Evolutionary conservation across 1,140 invertebrate genomes (phyloP).

Genomic region (Penaeus chinensis): DNA sequence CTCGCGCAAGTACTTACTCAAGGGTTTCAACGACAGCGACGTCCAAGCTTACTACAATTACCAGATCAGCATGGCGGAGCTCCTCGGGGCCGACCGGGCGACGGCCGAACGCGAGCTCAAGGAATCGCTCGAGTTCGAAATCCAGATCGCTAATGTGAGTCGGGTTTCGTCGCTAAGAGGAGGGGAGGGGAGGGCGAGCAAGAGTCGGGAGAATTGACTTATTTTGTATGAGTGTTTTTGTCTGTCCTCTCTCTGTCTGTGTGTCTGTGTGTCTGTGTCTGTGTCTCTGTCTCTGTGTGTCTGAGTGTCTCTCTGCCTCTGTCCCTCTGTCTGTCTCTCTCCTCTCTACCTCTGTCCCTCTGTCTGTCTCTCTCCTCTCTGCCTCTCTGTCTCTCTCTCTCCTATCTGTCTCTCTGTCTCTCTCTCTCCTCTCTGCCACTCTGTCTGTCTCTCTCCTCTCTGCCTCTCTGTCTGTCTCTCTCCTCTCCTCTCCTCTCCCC

Average conservation of each 20-base stretch:
- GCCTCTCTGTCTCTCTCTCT: not conserved
- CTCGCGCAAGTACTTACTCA: slow-evolving; percentile 85
- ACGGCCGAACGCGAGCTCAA: slow-evolving; percentile 80
- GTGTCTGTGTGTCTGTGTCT: too few relatives aligned
- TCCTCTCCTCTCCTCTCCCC: not conserved
- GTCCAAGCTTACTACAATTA: slow-evolving; percentile 69
- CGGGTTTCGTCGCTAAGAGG: not conserved
- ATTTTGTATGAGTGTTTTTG: too few relatives aligned
- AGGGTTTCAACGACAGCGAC: slow-evolving; percentile 74
- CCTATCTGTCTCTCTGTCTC: too few relatives aligned
- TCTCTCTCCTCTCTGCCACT: not conserved
- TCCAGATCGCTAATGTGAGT: slow-evolving; percentile 90
- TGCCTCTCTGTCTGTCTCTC: not conserved
- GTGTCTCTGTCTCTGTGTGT: too few relatives aligned
- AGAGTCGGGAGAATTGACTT: too few relatives aligned
- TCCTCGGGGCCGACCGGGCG: slow-evolving; percentile 83
- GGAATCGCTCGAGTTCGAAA: slow-evolving; percentile 91
- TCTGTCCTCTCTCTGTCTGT: too few relatives aligned
- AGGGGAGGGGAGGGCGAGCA: not conserved
- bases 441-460: not conserved
- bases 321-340: too few relatives aligned
- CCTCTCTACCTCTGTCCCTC: too few relatives aligned
- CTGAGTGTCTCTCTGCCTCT: too few relatives aligned
- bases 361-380: too few relatives aligned
- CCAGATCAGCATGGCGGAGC: slow-evolving; percentile 80